Base-by-base conservation (phyloP, 23 tunicate genomes). In the Trididemnum nubilum region DNA sequence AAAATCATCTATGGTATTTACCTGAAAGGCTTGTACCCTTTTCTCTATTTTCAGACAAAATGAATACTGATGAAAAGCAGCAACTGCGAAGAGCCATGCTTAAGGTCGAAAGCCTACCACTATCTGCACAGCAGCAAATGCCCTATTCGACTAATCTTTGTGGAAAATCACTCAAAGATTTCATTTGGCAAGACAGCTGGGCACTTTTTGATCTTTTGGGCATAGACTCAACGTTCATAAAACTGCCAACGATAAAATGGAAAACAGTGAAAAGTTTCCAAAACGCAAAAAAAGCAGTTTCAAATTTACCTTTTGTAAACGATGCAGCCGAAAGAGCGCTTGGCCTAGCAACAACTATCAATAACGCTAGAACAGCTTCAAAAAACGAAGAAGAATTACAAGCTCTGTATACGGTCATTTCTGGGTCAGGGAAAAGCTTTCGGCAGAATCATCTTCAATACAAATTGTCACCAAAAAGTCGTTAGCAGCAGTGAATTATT, bases 251-350 rank as follows among this genome's bases (percentile, higher is more conserved):
- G 4, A 24, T 24, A 61, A n/a, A 15, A 22, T 61, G 69, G 69
- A 22, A n/a, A n/a, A 22, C 69, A 4, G 4, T 25, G 4, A 24
- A 61, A 22, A 61, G 29, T 24, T 61, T 9, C 69, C 69, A 24
- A 22, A n/a, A 25, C 5, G 69, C 23, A n/a, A 61, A 61, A 25
- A 22, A 61, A 61, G 69, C 29, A 22, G 24, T 61, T n/a, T n/a
- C n/a, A n/a, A 61, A 61, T 25, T 25, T 61, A n/a, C 69, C 69
- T 15, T 4, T 61, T 9, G 69, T 61, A n/a, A 9, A 61, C 29
- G 69, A 61, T 61, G 69, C 69, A 9, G 69, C 69, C 4, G 69
- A 61, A 25, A n/a, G 24, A 61, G 69, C 69, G 5, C 69, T 61
- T 22, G 69, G 69, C 4, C 19, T 61, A 5, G 69, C 69, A n/a